A percentile compares a stretch with the other conserved stretches of the same genome.
Evolutionary conservation across 2,113 vertebrate species (phyloP).

Genomic region (Fregata magnificens): DNA sequence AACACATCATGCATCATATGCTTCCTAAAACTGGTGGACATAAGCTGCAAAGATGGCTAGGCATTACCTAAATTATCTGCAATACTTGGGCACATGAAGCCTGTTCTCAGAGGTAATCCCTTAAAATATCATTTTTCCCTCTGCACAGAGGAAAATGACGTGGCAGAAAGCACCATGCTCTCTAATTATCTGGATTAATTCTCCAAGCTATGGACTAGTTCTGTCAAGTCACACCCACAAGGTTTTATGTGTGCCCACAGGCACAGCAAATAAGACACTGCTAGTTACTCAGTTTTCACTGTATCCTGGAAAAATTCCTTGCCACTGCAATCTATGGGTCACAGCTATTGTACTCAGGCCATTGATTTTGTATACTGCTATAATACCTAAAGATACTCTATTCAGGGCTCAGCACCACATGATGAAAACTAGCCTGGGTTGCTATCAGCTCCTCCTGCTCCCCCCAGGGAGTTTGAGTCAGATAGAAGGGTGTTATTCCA

Average conservation of each 20-base stretch:
- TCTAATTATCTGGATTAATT: constrained; percentile 1
- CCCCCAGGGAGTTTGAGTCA: background rate
- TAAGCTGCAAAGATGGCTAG: background rate
- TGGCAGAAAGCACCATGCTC: background rate
- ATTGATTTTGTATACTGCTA: background rate
- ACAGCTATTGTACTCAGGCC: background rate
- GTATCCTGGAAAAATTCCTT: constrained; percentile 27
- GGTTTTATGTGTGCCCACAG: background rate
- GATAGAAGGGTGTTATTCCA: background rate
- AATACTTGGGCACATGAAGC: background rate
- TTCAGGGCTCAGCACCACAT: background rate
- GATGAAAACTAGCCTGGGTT: background rate
- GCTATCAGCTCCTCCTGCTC: background rate
- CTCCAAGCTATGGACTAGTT: background rate
- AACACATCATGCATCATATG: background rate
- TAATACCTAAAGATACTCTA: constrained; percentile 4
- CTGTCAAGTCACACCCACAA: background rate
- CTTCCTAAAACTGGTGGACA: background rate
- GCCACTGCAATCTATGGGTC: background rate
- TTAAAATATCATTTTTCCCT: background rate
- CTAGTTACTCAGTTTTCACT: background rate
- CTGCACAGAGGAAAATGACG: background rate
- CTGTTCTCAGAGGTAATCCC: background rate
- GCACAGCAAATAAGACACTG: background rate
- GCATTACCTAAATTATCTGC: background rate